phyloP scores from a whole-genome alignment of 2,888 invertebrate species.

The Napeogenes sylphis region DNA sequence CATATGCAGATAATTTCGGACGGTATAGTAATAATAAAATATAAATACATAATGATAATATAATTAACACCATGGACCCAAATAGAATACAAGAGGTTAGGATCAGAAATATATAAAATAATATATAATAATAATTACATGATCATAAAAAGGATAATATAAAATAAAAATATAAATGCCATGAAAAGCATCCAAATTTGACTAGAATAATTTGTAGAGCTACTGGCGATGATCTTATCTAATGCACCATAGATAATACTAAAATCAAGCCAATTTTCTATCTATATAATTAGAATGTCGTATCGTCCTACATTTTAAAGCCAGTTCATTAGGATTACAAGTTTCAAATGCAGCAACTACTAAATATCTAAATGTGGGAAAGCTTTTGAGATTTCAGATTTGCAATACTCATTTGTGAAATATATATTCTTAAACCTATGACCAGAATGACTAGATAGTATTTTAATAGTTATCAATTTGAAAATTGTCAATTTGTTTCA shows the following conservation, averaged over 20 bases:
- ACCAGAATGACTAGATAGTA: slow-evolving; percentile 17
- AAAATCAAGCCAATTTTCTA: slow-evolving; percentile 23
- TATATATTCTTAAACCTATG: slow-evolving; percentile 1
- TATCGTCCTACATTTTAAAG: slow-evolving; percentile 23
- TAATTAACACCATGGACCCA: slow-evolving; percentile 12
- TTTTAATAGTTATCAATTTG: not conserved
- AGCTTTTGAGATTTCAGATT: not conserved
- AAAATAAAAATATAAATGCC: slow-evolving; percentile 9
- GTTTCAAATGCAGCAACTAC: slow-evolving; percentile 18
- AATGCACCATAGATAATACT: slow-evolving; percentile 10
- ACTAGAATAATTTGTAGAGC: slow-evolving; percentile 18
- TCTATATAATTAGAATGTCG: slow-evolving; percentile 13
- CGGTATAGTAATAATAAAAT: slow-evolving; percentile 44
- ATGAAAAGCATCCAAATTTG: slow-evolving; percentile 14
- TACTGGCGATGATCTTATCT: slow-evolving; percentile 9
- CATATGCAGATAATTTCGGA: slow-evolving; percentile 42
- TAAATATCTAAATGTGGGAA: slow-evolving; percentile 12
- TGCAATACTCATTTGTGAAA: not conserved
- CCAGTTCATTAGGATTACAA: slow-evolving; percentile 27
- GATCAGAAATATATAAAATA: slow-evolving; percentile 11
- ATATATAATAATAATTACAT: slow-evolving; percentile 8
- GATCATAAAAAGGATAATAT: not conserved
- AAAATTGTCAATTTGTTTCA: not conserved
- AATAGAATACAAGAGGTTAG: slow-evolving; percentile 12
- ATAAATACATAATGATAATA: slow-evolving; percentile 21